phyloP scores from a whole-genome alignment of 2,888 invertebrate species.

The Argynnis bischoffii region DNA sequence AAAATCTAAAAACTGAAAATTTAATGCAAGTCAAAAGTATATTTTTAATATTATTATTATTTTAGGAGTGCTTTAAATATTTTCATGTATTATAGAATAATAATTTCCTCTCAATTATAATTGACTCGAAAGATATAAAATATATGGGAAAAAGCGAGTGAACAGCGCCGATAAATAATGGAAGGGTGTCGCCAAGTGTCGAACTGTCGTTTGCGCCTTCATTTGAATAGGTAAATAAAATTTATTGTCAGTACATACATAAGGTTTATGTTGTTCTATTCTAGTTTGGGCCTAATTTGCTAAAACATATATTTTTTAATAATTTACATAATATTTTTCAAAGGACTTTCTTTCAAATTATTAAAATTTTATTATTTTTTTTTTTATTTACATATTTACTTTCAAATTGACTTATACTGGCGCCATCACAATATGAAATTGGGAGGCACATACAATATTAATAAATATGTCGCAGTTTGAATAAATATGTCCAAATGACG shows the following conservation, averaged over 20 bases:
- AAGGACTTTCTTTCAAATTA: not conserved
- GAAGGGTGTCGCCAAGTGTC: slow-evolving; percentile 18
- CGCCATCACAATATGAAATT: slow-evolving; percentile 8
- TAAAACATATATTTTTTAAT: not conserved
- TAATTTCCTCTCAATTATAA: not conserved
- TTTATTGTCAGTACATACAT: slow-evolving; percentile 1
- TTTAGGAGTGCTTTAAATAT: not conserved
- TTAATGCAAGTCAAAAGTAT: not conserved
- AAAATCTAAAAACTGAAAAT: too few relatives aligned
- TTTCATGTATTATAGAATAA: not conserved
- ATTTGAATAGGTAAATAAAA: not conserved
- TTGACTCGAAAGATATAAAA: not conserved
- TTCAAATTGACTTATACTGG: too few relatives aligned
- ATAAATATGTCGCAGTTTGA: slow-evolving; percentile 17
- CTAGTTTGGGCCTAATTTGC: not conserved
- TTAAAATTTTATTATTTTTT: not conserved
- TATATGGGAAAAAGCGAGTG: slow-evolving; percentile 14
- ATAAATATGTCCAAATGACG: slow-evolving; percentile 25
- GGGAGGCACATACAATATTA: not conserved
- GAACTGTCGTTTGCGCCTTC: slow-evolving; percentile 10
- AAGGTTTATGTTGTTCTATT: not conserved
- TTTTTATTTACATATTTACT: not conserved
- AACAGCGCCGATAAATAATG: slow-evolving; percentile 12
- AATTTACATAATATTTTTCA: not conserved
- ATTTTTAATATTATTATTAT: not conserved